phyloP scores from a whole-genome alignment of 1,140 invertebrate genomes.

The Microplitis demolitor region DNA sequence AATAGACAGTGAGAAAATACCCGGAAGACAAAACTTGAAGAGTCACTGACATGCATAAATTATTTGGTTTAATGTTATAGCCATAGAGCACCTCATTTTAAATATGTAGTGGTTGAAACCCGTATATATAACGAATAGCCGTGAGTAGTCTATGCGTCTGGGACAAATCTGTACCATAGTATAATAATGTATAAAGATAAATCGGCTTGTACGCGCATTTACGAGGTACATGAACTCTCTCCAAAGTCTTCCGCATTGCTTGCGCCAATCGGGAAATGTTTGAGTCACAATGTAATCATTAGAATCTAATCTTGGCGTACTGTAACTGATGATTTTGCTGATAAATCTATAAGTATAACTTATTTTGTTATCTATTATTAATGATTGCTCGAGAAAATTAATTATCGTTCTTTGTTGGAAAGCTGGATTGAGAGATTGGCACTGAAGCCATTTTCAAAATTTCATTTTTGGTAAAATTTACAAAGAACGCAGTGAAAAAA shows the following conservation, averaged over 20 bases:
- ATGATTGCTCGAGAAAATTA: no score
- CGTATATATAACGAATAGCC: not conserved
- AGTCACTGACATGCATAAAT: conserved; percentile 12
- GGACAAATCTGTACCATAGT: conserved; percentile 1
- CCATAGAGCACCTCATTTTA: not conserved
- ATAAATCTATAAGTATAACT: not conserved
- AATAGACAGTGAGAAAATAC: conserved; percentile 22
- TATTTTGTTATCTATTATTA: no score
- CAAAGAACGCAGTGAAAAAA: no score
- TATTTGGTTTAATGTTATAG: not conserved
- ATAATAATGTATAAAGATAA: conserved; percentile 1
- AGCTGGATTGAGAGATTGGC: no score
- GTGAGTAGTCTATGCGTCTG: not conserved
- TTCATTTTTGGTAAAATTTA: no score
- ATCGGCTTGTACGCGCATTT: conserved; percentile 2
- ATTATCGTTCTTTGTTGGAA: no score
- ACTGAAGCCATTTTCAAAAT: no score
- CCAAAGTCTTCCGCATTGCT: conserved; percentile 6
- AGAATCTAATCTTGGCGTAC: conserved; percentile 6
- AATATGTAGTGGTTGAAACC: not conserved
- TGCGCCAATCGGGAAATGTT: conserved; percentile 5
- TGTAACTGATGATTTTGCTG: not conserved
- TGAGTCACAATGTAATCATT: conserved; percentile 14
- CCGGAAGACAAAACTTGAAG: conserved; percentile 31
- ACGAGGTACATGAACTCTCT: conserved; percentile 15